phyloP scores from a whole-genome alignment of 2,888 invertebrate species.

The Automeris io region DNA sequence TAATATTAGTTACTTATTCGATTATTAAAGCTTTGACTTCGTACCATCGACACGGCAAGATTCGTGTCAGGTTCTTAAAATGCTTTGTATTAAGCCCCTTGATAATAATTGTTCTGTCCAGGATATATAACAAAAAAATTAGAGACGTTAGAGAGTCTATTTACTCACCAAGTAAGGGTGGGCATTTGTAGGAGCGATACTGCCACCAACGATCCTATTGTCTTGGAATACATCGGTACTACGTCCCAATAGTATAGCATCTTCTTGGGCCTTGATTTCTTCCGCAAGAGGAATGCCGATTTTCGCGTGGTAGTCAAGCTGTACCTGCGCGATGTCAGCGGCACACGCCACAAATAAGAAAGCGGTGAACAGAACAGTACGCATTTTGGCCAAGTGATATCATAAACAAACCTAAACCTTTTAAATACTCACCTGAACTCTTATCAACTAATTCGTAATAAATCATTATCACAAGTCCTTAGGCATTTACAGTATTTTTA shows the following conservation, averaged over 20 bases:
- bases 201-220: constrained; percentile 37
- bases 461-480: not conserved
- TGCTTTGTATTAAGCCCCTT: no score
- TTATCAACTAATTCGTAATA: not conserved
- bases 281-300: constrained; percentile 45
- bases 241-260: not conserved
- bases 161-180: constrained; percentile 32
- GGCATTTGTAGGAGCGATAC: constrained; percentile 23
- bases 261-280: constrained; percentile 30
- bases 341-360: constrained; percentile 20
- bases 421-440: constrained; percentile 7
- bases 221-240: not conserved
- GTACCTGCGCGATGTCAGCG: constrained; percentile 18
- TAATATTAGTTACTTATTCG: no score
- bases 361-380: constrained; percentile 17
- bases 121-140: not conserved
- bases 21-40: no score
- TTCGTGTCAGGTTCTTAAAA: no score
- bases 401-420: not conserved
- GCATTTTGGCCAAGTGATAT: constrained; percentile 20
- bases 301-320: constrained; percentile 30
- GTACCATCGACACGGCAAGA: no score
- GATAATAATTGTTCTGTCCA: no score
- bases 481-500: not conserved
- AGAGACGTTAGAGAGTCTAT: not conserved